Conservation (phyloP, 2,113 vertebrate species). For the Numida meleagris region DNA sequence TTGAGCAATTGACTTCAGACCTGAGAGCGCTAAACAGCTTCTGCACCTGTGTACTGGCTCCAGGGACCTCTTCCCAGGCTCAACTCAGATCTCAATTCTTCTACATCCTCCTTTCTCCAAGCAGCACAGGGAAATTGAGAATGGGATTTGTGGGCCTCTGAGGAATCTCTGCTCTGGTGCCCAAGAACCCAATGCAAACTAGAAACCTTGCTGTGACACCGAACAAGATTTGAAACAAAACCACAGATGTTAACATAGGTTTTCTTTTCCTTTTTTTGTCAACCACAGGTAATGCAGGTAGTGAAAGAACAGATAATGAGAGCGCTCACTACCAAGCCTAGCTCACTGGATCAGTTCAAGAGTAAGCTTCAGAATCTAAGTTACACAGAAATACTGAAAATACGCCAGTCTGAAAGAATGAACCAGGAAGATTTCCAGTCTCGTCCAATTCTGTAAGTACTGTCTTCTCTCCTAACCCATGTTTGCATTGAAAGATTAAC, state of each 20-base stretch:
- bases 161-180: not conserved
- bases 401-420: conserved; percentile 99
- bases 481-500: not conserved
- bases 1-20: not conserved
- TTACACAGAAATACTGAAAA: conserved; percentile 99
- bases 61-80: not conserved
- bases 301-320: conserved; percentile 99
- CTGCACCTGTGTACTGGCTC: not conserved
- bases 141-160: not conserved
- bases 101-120: not conserved
- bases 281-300: conserved; percentile 95
- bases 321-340: conserved; percentile 97
- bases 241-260: not conserved
- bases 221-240: not conserved
- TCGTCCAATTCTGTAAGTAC: conserved; percentile 94
- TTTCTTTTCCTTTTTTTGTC: conserved; percentile 43
- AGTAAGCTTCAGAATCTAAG: conserved; percentile 98
- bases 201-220: not conserved
- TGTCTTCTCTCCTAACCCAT: not conserved
- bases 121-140: not conserved
- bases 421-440: conserved; percentile 99
- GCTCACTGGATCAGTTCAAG: conserved; percentile 99
- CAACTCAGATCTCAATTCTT: not conserved
- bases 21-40: not conserved
- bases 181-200: not conserved